phyloP scores from a whole-genome alignment of 2,888 invertebrate species.

The Ochlodes sylvanus region DNA sequence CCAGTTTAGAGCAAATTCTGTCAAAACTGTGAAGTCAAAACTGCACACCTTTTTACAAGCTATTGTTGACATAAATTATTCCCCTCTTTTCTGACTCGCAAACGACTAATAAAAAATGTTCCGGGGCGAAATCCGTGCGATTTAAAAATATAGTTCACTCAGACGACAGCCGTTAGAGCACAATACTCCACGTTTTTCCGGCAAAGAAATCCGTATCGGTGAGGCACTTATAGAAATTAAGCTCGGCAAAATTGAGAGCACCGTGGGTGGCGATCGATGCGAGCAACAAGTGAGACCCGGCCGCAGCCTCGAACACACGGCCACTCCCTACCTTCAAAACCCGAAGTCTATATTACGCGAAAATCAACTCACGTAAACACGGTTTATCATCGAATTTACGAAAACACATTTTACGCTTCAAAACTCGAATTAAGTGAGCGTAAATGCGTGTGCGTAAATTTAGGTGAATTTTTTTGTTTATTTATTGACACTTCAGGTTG shows the following conservation, averaged over 20 bases:
- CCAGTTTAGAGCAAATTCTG: no score
- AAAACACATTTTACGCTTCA: constrained; percentile 5
- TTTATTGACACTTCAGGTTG: neutral
- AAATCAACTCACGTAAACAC: constrained; percentile 36
- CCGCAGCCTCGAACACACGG: constrained; percentile 24
- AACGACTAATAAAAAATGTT: neutral
- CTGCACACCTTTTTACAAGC: no score
- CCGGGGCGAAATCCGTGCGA: neutral
- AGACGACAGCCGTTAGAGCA: constrained; percentile 17
- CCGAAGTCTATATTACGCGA: constrained; percentile 31
- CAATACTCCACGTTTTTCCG: constrained; percentile 22
- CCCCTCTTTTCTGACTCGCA: neutral
- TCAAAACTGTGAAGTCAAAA: no score
- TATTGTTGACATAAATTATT: no score
- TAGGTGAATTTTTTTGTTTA: neutral
- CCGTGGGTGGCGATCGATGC: constrained; percentile 44
- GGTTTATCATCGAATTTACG: constrained; percentile 21
- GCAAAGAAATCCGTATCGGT: constrained; percentile 44
- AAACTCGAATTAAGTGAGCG: neutral
- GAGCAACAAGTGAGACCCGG: constrained; percentile 47
- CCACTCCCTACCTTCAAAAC: constrained; percentile 21
- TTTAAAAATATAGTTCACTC: constrained; percentile 1
- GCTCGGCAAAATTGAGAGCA: constrained; percentile 56
- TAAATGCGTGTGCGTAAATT: neutral
- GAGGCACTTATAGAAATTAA: constrained; percentile 62